Evolutionary conservation across 1,140 invertebrate species (phyloP).

Genomic region (Lethocerus indicus): DNA sequence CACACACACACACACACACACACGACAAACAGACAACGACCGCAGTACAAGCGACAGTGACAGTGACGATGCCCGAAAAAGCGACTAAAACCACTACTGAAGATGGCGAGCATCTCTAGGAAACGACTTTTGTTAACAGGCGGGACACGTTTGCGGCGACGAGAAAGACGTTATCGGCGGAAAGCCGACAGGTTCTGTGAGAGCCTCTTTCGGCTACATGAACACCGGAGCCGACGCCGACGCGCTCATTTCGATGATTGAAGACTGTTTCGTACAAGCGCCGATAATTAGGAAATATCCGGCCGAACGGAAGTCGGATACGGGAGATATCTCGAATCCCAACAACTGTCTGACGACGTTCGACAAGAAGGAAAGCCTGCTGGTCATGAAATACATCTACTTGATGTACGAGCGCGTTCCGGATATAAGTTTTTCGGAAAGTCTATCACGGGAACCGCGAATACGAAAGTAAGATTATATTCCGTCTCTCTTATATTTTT

Average conservation of each 20-base stretch:
- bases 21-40: too few relatives aligned
- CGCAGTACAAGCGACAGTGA: too few relatives aligned
- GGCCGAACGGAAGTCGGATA: constrained; percentile 7
- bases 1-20: too few relatives aligned
- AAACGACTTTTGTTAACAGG: constrained; percentile 28
- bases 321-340: background rate
- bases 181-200: constrained; percentile 75
- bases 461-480: too few relatives aligned
- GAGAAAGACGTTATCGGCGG: constrained; percentile 76
- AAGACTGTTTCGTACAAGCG: constrained; percentile 39
- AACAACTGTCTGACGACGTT: background rate
- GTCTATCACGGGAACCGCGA: too few relatives aligned
- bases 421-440: too few relatives aligned
- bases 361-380: background rate
- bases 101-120: too few relatives aligned
- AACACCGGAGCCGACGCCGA: constrained; percentile 57
- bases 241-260: constrained; percentile 53
- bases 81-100: too few relatives aligned
- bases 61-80: too few relatives aligned
- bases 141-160: constrained; percentile 87
- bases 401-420: background rate
- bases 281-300: constrained; percentile 13
- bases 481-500: too few relatives aligned
- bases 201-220: constrained; percentile 89
- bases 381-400: background rate